Evolutionary conservation across 1,140 invertebrate genomes (phyloP).

Genomic region (Drosophila lowei): DNA sequence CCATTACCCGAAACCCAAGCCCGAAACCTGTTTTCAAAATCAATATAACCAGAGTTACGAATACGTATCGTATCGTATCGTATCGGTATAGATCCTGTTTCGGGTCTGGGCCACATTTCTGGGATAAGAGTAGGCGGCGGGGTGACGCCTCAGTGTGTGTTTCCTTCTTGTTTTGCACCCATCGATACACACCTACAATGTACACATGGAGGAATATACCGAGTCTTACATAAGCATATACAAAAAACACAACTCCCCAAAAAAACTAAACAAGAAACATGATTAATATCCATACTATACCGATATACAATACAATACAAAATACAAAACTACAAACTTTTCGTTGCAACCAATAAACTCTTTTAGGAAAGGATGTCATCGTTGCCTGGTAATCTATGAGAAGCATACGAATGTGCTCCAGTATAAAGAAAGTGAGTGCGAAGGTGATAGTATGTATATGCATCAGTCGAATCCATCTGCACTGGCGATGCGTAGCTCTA

Average conservation of each 20-base stretch:
- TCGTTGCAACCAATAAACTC: conserved; percentile 73
- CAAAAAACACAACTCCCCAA: conserved; percentile 33
- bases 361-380: conserved; percentile 87
- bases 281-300: conserved; percentile 35
- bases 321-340: conserved; percentile 68
- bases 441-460: conserved; percentile 84
- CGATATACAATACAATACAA: conserved; percentile 13
- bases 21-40: conserved; percentile 8
- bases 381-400: conserved; percentile 95
- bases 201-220: not conserved
- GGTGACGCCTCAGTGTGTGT: conserved; percentile 24
- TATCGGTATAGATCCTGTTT: not conserved
- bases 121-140: conserved; percentile 26
- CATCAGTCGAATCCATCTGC: conserved; percentile 83
- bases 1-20: not conserved
- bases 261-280: conserved; percentile 26
- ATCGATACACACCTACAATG: not conserved
- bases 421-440: conserved; percentile 97
- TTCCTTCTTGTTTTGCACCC: conserved; percentile 25
- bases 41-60: too few relatives aligned
- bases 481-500: conserved; percentile 83
- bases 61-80: too few relatives aligned
- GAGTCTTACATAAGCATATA: too few relatives aligned
- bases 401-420: conserved; percentile 96
- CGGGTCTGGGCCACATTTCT: conserved; percentile 16